These are phyloP conservation scores for Pachyuromys duprasi DNA, from an alignment of 2,797 vertebrate species.

Conservation along the genomic window DNA sequence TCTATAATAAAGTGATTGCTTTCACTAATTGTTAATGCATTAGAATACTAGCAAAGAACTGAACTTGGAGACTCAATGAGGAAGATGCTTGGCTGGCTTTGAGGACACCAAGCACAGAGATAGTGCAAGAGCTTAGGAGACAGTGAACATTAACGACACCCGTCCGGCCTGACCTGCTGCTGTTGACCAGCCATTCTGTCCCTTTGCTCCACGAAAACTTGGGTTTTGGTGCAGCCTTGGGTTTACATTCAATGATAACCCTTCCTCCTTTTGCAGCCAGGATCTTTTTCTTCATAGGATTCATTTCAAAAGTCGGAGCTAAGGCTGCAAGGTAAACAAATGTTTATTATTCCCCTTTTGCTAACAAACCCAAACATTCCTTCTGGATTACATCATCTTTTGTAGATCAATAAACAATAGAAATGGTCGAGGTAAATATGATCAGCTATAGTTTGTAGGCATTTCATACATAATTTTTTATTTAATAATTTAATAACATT, in stretches of 20 bases:
- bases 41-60: not conserved
- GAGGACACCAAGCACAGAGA: not conserved
- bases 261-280: constrained; percentile 93
- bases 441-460: not conserved
- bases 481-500: constrained; percentile 12
- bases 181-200: constrained; percentile 95
- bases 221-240: constrained; percentile 96
- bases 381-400: not conserved
- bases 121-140: not conserved
- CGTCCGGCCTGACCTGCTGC: constrained; percentile 91
- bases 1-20: not conserved
- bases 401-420: not conserved
- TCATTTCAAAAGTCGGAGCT: constrained; percentile 95
- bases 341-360: not conserved
- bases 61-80: not conserved
- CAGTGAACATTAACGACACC: rapidly evolving
- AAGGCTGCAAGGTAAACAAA: constrained; percentile 88
- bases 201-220: constrained; percentile 96
- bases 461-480: not conserved
- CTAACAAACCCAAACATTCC: not conserved
- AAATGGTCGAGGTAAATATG: constrained; percentile 8
- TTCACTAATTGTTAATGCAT: not conserved
- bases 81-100: not conserved
- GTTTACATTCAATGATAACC: constrained; percentile 95
- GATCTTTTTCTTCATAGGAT: constrained; percentile 94